Conservation (phyloP, 2,113 vertebrate genomes). For the Myiagra hebetior region DNA sequence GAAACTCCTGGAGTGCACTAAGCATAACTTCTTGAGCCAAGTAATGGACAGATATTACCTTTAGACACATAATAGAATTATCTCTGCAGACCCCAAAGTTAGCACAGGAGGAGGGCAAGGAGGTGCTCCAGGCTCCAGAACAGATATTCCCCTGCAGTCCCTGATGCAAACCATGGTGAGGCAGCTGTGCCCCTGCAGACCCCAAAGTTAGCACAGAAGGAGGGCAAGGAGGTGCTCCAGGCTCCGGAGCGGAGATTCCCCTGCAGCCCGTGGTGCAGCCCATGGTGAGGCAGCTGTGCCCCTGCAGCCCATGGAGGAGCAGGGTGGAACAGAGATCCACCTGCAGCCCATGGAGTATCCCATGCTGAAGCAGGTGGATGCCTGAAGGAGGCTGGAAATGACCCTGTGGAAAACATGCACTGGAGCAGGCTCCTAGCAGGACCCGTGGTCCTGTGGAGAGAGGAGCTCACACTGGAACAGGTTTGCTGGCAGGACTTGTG, state of each 20-base stretch:
- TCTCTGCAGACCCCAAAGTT: not conserved
- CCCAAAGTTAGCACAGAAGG: no score
- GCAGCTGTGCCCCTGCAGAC: not conserved
- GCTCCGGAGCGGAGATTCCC: rapidly evolving
- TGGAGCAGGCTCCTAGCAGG: not conserved
- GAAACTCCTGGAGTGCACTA: not conserved
- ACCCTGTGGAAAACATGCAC: not conserved
- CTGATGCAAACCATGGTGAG: not conserved
- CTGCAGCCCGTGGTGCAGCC: not conserved
- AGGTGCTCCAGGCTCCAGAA: not conserved
- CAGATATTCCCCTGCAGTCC: not conserved
- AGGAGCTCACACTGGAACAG: rapidly evolving
- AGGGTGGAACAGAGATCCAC: rapidly evolving
- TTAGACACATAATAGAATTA: not conserved
- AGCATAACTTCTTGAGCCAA: not conserved
- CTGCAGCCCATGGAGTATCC: not conserved
- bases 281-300: not conserved
- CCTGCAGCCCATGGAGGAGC: not conserved
- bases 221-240: not conserved
- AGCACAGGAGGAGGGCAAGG: rapidly evolving
- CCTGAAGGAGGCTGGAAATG: not conserved
- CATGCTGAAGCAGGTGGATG: not conserved
- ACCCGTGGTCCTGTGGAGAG: no score
- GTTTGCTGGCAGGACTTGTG: not conserved
- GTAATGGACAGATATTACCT: not conserved